Percentiles rank a stretch among this genome's conserved stretches.
Evolutionary conservation across 2,797 vertebrate genomes (phyloP).

Genomic region (Hippopotamyrus pictus): DNA sequence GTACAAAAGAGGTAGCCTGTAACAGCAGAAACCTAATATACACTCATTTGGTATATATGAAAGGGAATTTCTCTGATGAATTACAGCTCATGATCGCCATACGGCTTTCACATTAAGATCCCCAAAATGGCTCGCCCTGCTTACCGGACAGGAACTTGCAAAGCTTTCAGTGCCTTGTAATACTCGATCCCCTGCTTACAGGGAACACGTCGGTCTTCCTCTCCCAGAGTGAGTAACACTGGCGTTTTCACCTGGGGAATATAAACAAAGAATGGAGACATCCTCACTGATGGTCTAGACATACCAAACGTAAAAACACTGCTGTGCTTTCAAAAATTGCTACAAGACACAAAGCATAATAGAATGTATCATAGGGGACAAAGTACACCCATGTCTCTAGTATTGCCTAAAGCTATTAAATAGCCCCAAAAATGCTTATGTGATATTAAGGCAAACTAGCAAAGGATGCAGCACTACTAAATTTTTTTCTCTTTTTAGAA

Average conservation of each 20-base stretch:
- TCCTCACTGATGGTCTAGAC: background rate
- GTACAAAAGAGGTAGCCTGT: background rate
- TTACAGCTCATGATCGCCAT: background rate
- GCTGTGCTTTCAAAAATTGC: background rate
- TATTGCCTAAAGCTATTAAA: background rate
- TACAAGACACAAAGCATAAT: background rate
- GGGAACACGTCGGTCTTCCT: slow-evolving; percentile 85
- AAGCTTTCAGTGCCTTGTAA: slow-evolving; percentile 79
- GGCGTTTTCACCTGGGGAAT: slow-evolving; percentile 77
- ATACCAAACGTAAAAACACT: background rate
- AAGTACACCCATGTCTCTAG: background rate
- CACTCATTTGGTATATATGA: background rate
- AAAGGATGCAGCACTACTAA: background rate
- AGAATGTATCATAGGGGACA: background rate
- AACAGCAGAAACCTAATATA: background rate
- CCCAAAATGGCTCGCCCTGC: slow-evolving; percentile 24
- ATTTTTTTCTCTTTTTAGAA: background rate
- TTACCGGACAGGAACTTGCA: slow-evolving; percentile 76
- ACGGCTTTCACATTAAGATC: background rate
- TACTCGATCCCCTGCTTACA: slow-evolving; percentile 86
- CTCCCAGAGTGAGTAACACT: slow-evolving; percentile 79
- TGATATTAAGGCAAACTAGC: background rate
- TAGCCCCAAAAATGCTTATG: background rate
- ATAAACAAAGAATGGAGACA: background rate
- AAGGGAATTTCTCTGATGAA: background rate